Evolutionary conservation across 1,140 invertebrate species (phyloP).

Genomic region (Magallana gigas): DNA sequence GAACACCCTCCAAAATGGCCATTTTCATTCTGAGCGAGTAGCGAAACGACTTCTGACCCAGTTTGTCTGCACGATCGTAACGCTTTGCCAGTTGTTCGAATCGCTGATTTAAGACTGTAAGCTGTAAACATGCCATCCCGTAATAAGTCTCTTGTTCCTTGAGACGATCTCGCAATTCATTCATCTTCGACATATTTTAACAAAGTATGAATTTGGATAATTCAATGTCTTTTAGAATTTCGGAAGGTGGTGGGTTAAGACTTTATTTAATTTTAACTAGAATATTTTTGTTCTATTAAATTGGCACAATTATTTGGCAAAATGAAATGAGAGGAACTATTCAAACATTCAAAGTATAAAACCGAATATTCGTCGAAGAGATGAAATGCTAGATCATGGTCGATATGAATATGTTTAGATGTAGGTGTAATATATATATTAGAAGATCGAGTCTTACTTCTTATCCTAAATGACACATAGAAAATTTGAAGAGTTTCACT

Average conservation of each 20-base stretch:
- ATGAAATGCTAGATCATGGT: neutral
- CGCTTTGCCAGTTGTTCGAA: constrained; percentile 50
- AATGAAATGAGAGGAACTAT: too few relatives aligned
- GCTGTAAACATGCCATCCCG: constrained; percentile 46
- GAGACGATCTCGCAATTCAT: constrained; percentile 48
- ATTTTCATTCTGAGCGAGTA: constrained; percentile 59
- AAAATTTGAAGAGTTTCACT: too few relatives aligned
- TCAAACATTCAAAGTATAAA: too few relatives aligned
- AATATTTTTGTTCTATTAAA: too few relatives aligned
- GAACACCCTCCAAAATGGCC: constrained; percentile 56
- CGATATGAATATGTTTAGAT: neutral
- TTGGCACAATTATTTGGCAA: too few relatives aligned
- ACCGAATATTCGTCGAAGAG: neutral
- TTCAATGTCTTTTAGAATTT: neutral
- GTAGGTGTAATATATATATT: neutral
- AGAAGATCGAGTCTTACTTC: neutral
- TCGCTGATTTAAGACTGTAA: constrained; percentile 44
- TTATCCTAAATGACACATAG: neutral
- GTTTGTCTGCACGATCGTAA: constrained; percentile 48
- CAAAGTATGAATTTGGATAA: neutral
- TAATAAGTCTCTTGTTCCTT: constrained; percentile 51
- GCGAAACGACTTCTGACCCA: constrained; percentile 49
- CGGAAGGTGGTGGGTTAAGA: too few relatives aligned
- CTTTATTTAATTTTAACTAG: too few relatives aligned
- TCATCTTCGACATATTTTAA: constrained; percentile 45